Conservation (phyloP, 2,797 vertebrate genomes). For the Sus cebifrons region DNA sequence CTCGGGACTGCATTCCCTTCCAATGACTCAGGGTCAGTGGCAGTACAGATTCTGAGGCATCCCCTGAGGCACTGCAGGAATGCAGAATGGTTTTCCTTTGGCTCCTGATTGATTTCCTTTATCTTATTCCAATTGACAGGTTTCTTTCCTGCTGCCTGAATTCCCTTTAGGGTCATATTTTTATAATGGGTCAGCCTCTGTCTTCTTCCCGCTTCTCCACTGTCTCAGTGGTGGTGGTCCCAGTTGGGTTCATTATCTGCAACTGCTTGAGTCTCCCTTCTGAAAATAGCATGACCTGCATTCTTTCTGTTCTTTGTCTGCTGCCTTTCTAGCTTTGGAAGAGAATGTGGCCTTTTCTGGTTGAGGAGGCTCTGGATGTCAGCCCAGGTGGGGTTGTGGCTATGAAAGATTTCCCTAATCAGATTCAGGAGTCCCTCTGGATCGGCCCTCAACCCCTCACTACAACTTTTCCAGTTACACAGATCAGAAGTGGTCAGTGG, state of each 20-base stretch:
- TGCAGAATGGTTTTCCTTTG: not conserved
- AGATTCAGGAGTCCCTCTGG: not conserved
- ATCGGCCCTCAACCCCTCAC: not conserved
- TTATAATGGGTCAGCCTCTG: not conserved
- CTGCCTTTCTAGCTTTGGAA: not conserved
- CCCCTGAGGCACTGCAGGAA: not conserved
- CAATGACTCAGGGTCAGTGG: not conserved
- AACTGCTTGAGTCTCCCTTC: not conserved
- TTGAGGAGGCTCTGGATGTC: not conserved
- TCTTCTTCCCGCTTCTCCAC: not conserved
- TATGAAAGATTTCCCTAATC: not conserved
- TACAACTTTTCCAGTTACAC: not conserved
- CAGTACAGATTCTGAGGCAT: not conserved
- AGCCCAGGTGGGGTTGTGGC: not conserved
- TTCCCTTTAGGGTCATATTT: not conserved
- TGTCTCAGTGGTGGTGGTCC: not conserved
- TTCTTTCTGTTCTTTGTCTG: not conserved
- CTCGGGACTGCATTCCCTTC: not conserved
- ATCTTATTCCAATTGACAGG: not conserved
- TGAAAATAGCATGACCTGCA: not conserved
- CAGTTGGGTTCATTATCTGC: not conserved
- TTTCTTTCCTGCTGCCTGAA: not conserved
- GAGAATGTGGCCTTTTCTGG: not conserved
- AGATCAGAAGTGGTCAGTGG: not conserved
- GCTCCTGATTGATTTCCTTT: not conserved